These are phyloP conservation scores for Eupleurogrammus muticus DNA, from an alignment of 2,797 vertebrate species.

Conservation along the genomic window DNA sequence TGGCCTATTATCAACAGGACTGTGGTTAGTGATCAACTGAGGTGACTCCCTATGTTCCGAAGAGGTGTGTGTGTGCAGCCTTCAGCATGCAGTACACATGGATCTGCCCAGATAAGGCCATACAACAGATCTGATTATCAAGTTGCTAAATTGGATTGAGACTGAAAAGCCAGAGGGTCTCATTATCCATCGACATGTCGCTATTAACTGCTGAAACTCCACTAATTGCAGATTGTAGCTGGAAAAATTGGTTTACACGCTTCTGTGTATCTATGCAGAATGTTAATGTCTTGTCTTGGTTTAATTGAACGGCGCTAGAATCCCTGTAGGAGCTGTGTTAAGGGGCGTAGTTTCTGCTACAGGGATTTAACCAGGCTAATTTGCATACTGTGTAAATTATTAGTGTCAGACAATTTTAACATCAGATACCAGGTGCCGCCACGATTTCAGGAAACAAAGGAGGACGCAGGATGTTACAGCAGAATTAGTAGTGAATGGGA, in stretches of 20 bases:
- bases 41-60: neutral
- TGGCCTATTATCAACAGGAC: conserved; percentile 31
- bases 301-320: conserved; percentile 7
- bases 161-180: conserved; percentile 42
- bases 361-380: conserved; percentile 1
- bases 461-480: no score
- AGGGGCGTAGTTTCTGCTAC: neutral
- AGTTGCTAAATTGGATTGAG: conserved; percentile 56
- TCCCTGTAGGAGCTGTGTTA: neutral
- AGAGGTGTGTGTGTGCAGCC: conserved; percentile 11
- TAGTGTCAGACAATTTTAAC: neutral
- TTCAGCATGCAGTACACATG: conserved; percentile 12
- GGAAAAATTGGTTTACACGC: conserved; percentile 35
- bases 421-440: neutral
- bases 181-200: conserved; percentile 39
- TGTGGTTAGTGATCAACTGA: conserved; percentile 16
- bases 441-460: conserved; percentile 11
- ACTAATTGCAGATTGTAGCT: conserved; percentile 17
- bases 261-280: conserved; percentile 12
- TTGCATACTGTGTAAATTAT: neutral
- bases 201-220: conserved; percentile 23
- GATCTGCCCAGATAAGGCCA: conserved; percentile 35
- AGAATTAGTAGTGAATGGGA: neutral
- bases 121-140: conserved; percentile 56
- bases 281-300: conserved; percentile 2